These are phyloP conservation scores for Spinus olivaceus DNA, from an alignment of 2,797 vertebrate species.

Conservation along the genomic window DNA sequence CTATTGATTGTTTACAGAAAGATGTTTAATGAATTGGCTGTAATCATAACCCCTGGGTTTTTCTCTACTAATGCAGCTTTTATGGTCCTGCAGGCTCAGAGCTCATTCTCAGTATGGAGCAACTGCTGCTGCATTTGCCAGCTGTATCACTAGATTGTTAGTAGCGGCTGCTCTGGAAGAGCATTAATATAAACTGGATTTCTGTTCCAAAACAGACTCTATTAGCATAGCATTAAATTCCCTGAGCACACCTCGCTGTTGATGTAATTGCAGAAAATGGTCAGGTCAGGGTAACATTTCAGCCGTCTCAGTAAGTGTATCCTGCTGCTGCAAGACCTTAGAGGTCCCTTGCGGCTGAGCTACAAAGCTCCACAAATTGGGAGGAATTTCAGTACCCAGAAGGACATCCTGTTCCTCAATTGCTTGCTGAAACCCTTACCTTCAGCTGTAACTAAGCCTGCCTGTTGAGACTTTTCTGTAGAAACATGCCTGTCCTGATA, in stretches of 20 bases:
- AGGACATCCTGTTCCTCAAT: neutral
- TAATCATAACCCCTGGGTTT: neutral
- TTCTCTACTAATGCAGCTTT: slow-evolving; percentile 32
- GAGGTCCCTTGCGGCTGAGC: neutral
- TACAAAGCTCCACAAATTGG: neutral
- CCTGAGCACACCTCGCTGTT: neutral
- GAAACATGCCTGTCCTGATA: neutral
- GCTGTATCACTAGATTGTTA: neutral
- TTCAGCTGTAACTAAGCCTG: neutral
- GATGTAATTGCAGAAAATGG: neutral
- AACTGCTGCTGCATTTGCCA: neutral
- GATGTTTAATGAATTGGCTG: neutral
- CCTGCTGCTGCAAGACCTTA: neutral
- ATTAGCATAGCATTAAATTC: slow-evolving; percentile 18
- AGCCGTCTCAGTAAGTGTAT: neutral
- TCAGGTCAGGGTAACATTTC: neutral
- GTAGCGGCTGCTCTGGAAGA: neutral
- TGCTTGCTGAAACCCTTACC: neutral
- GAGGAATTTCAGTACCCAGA: neutral
- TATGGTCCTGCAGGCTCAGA: slow-evolving; percentile 12
- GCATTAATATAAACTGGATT: neutral
- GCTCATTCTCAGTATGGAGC: neutral
- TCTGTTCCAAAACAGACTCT: neutral
- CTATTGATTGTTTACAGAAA: slow-evolving; percentile 14
- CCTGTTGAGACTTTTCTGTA: neutral